Percentiles rank a stretch among this genome's conserved stretches.
Evolutionary conservation across 2,888 invertebrate species (phyloP).

Genomic region (Volucella zonaria): DNA sequence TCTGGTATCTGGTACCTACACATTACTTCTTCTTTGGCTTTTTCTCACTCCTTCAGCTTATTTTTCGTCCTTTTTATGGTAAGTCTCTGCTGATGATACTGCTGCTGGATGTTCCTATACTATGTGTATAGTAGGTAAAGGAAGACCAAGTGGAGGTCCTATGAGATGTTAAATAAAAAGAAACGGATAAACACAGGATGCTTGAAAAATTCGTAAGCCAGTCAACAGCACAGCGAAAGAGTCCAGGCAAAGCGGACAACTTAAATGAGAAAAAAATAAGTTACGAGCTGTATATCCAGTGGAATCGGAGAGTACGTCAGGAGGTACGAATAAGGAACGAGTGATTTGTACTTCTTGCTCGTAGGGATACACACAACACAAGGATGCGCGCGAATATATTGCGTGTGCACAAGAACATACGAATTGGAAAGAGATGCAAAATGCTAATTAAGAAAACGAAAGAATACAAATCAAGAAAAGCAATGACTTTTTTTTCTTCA

Average conservation of each 20-base stretch:
- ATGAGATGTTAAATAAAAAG: constrained; percentile 59
- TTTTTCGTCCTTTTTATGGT: constrained; percentile 43
- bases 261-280: constrained; percentile 50
- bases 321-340: constrained; percentile 16
- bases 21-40: constrained; percentile 48
- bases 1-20: neutral
- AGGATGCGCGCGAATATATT: constrained; percentile 30
- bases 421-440: constrained; percentile 68
- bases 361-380: constrained; percentile 33
- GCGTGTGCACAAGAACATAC: constrained; percentile 31
- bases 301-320: constrained; percentile 17
- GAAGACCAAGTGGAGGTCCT: constrained; percentile 31
- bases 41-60: constrained; percentile 15
- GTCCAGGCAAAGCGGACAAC: constrained; percentile 10
- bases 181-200: constrained; percentile 60
- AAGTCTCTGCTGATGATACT: constrained; percentile 15
- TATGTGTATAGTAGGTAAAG: constrained; percentile 22
- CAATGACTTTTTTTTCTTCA: constrained; percentile 33
- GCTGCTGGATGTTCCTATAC: too few species aligned
- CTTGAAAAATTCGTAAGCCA: constrained; percentile 12
- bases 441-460: constrained; percentile 71
- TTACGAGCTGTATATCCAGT: constrained; percentile 50
- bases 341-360: constrained; percentile 53
- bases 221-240: constrained; percentile 7
- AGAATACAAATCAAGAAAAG: constrained; percentile 62